Base-by-base conservation (phyloP, 1,140 invertebrate genomes). In the Marisa cornuarietis region DNA sequence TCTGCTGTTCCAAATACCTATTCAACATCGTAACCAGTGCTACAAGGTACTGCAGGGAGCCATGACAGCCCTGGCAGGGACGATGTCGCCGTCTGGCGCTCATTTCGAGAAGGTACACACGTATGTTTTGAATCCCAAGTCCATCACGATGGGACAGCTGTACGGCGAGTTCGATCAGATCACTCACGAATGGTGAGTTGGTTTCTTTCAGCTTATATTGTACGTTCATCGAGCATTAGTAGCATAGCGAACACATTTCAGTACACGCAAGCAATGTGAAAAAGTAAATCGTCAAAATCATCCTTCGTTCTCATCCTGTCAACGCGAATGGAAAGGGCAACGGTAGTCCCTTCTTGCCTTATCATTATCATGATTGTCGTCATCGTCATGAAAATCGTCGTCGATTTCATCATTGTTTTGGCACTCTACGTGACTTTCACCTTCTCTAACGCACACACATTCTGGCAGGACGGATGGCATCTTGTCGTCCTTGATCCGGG, bases 391-490 rank as follows among this genome's bases (percentile, higher is more conserved):
- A 42, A 42, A 42, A 42, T 42, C 31, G 6, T 42, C 31, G 31
- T 42, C 31, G 31, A 42, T 42, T 42, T 42, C 31, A 42, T 42
- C 31, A 42, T 42, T 42, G 31, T 6, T 42, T 2, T 42, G 31
- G 31, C 31, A 42, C 31, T 42, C 2, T 42, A 4, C 31, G 31
- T 42, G 31, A 42, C 31, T 6, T 42, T 42, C 31, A 6, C 31
- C 31, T 42, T 42, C 31, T 42, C 3, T 42, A 42, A 42, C 31
- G 6, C 31, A 42, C 31, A 4, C 3, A 42, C 6, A 42, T 58
- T 8, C 24, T 80, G 79, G 77, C 79, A 95, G 94, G 94, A 95
- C 94, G 26, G 95, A 96, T 87, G 95, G 95, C 52, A 95, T 95
- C 71, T 88, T 96, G 51, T 94, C 95, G 4, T 93, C 93, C 13